Percentiles rank a stretch among this genome's conserved stretches.
phyloP scores from a whole-genome alignment of 2,113 vertebrate species.

The Microtus oregoni region DNA sequence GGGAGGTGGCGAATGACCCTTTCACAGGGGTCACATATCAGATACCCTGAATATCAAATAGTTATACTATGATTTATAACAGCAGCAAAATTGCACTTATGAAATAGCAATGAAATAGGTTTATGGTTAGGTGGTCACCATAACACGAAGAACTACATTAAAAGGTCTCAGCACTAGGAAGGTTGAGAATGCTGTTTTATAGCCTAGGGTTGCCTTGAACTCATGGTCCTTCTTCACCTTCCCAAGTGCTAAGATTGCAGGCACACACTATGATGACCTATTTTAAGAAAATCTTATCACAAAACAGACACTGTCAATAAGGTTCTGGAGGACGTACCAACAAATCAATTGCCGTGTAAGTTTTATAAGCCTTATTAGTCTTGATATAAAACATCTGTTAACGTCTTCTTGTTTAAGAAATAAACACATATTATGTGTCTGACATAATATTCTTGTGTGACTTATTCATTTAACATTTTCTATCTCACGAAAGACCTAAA shows the following conservation, averaged over 20 bases:
- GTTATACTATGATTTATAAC: neutral
- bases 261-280: neutral
- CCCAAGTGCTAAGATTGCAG: neutral
- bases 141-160: neutral
- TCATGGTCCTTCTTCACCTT: neutral
- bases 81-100: neutral
- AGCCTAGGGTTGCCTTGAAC: neutral
- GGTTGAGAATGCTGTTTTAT: neutral
- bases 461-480: neutral
- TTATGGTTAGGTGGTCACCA: neutral
- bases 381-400: neutral
- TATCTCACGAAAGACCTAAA: neutral
- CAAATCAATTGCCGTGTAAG: conserved; percentile 38
- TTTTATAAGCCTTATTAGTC: conserved; percentile 32
- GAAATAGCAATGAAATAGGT: neutral
- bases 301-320: neutral
- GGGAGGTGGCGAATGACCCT: neutral
- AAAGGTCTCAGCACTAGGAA: neutral
- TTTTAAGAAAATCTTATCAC: neutral
- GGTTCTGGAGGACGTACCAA: conserved; percentile 7
- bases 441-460: neutral
- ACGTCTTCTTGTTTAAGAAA: conserved; percentile 23
- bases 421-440: neutral
- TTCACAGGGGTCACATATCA: neutral
- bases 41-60: neutral